Percentiles rank a stretch among this genome's conserved stretches.
These are phyloP conservation scores for Protula sp. DNA, from an alignment of 2,888 invertebrate species.

Conservation along the genomic window DNA sequence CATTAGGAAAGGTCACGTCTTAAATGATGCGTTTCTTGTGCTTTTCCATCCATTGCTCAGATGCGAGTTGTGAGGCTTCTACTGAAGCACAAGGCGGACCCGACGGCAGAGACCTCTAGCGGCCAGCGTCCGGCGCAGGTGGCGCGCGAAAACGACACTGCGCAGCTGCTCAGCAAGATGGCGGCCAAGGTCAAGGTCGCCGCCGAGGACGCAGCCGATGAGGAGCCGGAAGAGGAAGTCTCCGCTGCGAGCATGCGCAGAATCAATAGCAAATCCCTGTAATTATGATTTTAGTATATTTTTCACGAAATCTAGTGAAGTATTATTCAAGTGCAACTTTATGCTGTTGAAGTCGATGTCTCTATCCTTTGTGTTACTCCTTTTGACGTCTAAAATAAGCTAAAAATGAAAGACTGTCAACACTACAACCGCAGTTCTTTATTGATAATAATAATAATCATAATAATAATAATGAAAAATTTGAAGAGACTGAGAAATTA, in stretches of 20 bases:
- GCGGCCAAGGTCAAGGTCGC: neutral
- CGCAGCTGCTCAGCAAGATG: neutral
- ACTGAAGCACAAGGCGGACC: slow-evolving; percentile 29
- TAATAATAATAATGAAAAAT: too few relatives aligned
- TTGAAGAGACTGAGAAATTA: neutral
- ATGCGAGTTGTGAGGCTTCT: slow-evolving; percentile 27
- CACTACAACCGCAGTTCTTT: neutral
- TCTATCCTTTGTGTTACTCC: too few relatives aligned
- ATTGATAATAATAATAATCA: too few relatives aligned
- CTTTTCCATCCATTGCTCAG: slow-evolving; percentile 19
- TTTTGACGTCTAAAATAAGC: too few relatives aligned
- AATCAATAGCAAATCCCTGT: neutral
- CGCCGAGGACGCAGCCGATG: neutral
- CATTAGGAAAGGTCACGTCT: too few relatives aligned
- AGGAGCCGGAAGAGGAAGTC: neutral
- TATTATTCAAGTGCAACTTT: too few relatives aligned
- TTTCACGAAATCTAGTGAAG: neutral
- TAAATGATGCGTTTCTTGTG: neutral
- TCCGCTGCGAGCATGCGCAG: neutral
- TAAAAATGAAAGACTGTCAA: neutral
- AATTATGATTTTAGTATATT: neutral
- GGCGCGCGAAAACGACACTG: neutral
- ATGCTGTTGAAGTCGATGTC: too few relatives aligned
- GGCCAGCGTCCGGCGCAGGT: slow-evolving; percentile 22
- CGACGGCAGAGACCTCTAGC: slow-evolving; percentile 19